Base-by-base conservation (phyloP, 1,140 invertebrate species). In the Phortica variegata region DNA sequence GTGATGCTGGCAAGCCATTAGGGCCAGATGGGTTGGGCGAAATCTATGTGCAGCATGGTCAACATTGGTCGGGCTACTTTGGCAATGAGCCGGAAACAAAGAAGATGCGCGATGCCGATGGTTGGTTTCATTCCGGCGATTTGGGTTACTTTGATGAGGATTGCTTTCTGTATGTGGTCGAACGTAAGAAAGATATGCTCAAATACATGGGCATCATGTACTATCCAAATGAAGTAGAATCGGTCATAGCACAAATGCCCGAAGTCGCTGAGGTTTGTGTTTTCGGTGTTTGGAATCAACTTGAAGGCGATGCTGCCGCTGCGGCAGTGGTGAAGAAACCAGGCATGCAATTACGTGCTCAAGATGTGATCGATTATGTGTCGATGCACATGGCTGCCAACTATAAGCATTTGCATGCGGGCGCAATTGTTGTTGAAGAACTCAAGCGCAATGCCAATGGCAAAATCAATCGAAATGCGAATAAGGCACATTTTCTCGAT, bases 111-210 rank as follows among this genome's bases (percentile, higher is more conserved):
- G 52, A 61, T 21, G 31, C 32, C 0, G 54, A 74, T 32, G 81
- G 84, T 9, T 89, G 84, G 84, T 58, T 85, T 3, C 75, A 80
- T 43, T 85, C 83, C 12, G 85, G 84, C 26, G 86, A 88, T 61
- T 65, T 86, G 32, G 85, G 81, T 7, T 79, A 78, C 36, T 65
- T 79, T 21, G 80, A 85, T 51, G 60, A 79, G 12, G 61, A 82
- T 32, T 78, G 78, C 1, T 56, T 65, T 21, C 44, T 81, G 21
- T 80, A 66, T 43, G 77, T 85, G 47, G 77, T 82, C 1, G 84
- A 85, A 52, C 63, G 86, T 18, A 65, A 83, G 8, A 87, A 87
- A 58, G 84, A 87, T 59, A 56, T 80, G 12, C 77, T 81, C 2
- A 73, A 73, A 43, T 73, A 58, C 31, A 38, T 46, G 1, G 55